Evolutionary conservation across 2,888 invertebrate genomes (phyloP).

Genomic region (Norana najaformis): DNA sequence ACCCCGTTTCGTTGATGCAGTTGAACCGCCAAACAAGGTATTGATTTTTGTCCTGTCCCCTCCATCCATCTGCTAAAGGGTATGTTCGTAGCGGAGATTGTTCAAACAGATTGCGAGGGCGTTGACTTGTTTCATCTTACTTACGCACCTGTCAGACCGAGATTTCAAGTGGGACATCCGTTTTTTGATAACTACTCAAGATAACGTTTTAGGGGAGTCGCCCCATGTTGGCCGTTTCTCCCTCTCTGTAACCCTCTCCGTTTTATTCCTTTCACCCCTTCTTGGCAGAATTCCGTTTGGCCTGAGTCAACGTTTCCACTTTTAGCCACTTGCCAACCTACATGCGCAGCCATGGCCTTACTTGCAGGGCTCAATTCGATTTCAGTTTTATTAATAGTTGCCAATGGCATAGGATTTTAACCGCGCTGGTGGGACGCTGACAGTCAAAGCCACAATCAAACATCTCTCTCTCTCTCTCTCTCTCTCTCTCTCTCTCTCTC

Average conservation of each 20-base stretch:
- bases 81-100: not conserved
- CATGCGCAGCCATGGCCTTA: not conserved
- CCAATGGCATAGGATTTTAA: not conserved
- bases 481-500: not conserved
- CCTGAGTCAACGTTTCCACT: constrained; percentile 1
- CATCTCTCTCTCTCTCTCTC: too few relatives aligned
- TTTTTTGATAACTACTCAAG: not conserved
- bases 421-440: not conserved
- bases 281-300: not conserved
- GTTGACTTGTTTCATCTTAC: not conserved
- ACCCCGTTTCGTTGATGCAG: not conserved
- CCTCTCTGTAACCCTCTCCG: not conserved
- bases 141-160: not conserved
- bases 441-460: too few relatives aligned
- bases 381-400: not conserved
- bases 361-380: too few relatives aligned
- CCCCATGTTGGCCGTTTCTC: not conserved
- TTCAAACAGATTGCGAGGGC: not conserved
- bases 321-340: not conserved
- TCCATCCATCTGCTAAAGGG: too few relatives aligned
- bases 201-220: not conserved
- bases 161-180: not conserved
- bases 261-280: not conserved
- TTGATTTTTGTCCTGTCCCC: not conserved
- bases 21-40: not conserved